Percentiles rank a stretch among this genome's conserved stretches.
phyloP scores from a whole-genome alignment of 1,140 invertebrate genomes.

The Musca vetustissima region DNA sequence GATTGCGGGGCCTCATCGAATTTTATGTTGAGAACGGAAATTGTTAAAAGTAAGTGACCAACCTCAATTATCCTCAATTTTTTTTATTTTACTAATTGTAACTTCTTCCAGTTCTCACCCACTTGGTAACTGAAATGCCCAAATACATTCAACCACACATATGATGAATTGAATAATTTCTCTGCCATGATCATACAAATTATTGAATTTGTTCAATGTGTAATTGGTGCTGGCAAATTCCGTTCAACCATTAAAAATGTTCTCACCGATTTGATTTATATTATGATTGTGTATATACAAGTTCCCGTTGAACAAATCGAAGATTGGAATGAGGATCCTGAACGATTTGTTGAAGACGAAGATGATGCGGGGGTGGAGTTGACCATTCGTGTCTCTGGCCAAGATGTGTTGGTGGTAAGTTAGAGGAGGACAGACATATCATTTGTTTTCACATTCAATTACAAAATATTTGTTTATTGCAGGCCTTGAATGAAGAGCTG shows the following conservation, averaged over 20 bases:
- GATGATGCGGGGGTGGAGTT: conserved; percentile 71
- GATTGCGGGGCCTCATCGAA: conserved; percentile 65
- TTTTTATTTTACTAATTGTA: background rate
- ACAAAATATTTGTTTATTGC: conserved; percentile 16
- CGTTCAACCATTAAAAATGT: conserved; percentile 67
- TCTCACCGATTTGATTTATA: conserved; percentile 72
- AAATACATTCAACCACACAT: conserved; percentile 68
- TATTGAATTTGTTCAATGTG: conserved; percentile 72
- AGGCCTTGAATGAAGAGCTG: conserved; percentile 68
- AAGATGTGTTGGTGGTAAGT: conserved; percentile 64
- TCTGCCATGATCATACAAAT: conserved; percentile 75
- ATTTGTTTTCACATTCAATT: too few relatives aligned
- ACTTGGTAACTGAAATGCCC: conserved; percentile 66
- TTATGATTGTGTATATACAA: conserved; percentile 63
- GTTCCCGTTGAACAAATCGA: conserved; percentile 76
- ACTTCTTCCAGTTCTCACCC: conserved; percentile 59
- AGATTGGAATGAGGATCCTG: conserved; percentile 70
- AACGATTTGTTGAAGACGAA: conserved; percentile 79
- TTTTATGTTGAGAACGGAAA: conserved; percentile 71
- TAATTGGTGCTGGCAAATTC: conserved; percentile 66
- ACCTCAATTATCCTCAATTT: too few relatives aligned
- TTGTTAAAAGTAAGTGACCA: conserved; percentile 63
- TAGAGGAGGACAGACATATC: too few relatives aligned
- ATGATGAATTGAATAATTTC: conserved; percentile 71
- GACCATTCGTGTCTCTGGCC: conserved; percentile 75